Evolutionary conservation across 2,797 vertebrate species (phyloP).

Genomic region (Tragopan temminckii): DNA sequence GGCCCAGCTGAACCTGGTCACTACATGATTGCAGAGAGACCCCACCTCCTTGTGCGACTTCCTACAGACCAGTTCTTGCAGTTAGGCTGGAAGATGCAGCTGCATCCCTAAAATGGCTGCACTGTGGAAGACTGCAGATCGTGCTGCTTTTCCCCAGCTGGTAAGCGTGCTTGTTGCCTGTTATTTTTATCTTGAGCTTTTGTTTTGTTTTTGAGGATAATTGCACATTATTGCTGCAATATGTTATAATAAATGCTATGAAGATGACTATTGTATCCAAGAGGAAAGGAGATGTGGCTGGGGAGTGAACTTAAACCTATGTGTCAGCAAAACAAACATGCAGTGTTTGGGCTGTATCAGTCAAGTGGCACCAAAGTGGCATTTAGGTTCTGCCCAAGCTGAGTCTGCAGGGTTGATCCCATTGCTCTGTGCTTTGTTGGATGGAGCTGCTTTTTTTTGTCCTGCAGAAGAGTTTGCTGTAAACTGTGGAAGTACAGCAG

Average conservation of each 20-base stretch:
- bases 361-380: conserved; percentile 30
- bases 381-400: not conserved
- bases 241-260: conserved; percentile 66
- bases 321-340: conserved; percentile 35
- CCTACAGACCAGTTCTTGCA: not conserved
- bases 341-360: conserved; percentile 49
- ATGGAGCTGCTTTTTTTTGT: fast-evolving
- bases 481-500: not conserved
- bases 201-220: conserved; percentile 74
- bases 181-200: conserved; percentile 74
- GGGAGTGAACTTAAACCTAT: conserved; percentile 35
- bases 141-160: conserved; percentile 57
- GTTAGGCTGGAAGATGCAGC: not conserved
- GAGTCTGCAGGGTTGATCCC: not conserved
- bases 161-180: conserved; percentile 60
- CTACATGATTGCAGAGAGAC: not conserved
- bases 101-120: not conserved
- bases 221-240: conserved; percentile 67
- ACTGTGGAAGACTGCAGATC: not conserved
- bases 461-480: fast-evolving
- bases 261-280: conserved; percentile 64
- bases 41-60: fast-evolving
- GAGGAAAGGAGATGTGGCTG: conserved; percentile 60
- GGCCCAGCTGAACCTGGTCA: fast-evolving
- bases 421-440: not conserved